Evolutionary conservation across 2,888 invertebrate genomes (phyloP).

Genomic region (Mythimna lalbum): DNA sequence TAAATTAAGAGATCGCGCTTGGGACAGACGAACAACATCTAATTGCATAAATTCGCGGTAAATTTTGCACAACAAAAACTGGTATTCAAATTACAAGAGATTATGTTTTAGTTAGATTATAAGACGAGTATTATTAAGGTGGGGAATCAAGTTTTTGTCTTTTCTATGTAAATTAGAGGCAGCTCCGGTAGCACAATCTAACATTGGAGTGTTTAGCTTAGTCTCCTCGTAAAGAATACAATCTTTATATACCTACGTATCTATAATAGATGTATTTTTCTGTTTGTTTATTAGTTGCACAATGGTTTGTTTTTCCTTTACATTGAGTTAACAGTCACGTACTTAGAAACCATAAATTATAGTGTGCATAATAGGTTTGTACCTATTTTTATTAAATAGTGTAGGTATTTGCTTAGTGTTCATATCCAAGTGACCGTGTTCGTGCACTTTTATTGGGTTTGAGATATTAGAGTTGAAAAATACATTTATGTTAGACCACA

Average conservation of each 20-base stretch:
- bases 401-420: slow-evolving; percentile 9
- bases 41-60: slow-evolving; percentile 63
- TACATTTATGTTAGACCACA: too few species aligned
- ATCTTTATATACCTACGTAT: slow-evolving; percentile 4
- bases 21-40: slow-evolving; percentile 39
- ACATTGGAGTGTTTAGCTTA: slow-evolving; percentile 39
- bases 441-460: not conserved
- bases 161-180: slow-evolving; percentile 53
- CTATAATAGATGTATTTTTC: not conserved
- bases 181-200: slow-evolving; percentile 54
- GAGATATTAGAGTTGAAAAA: not conserved
- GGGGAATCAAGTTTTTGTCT: slow-evolving; percentile 56
- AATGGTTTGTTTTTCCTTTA: slow-evolving; percentile 5
- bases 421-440: slow-evolving; percentile 4
- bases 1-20: slow-evolving; percentile 61
- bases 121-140: slow-evolving; percentile 36
- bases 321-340: slow-evolving; percentile 35
- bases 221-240: slow-evolving; percentile 25
- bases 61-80: slow-evolving; percentile 61
- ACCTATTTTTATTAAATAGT: too few species aligned
- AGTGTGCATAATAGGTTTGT: not conserved
- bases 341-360: not conserved
- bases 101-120: slow-evolving; percentile 53
- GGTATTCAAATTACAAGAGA: slow-evolving; percentile 60
- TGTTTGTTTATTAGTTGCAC: slow-evolving; percentile 35